phyloP scores from a whole-genome alignment of 2,888 invertebrate genomes.

The Gordius sp. region DNA sequence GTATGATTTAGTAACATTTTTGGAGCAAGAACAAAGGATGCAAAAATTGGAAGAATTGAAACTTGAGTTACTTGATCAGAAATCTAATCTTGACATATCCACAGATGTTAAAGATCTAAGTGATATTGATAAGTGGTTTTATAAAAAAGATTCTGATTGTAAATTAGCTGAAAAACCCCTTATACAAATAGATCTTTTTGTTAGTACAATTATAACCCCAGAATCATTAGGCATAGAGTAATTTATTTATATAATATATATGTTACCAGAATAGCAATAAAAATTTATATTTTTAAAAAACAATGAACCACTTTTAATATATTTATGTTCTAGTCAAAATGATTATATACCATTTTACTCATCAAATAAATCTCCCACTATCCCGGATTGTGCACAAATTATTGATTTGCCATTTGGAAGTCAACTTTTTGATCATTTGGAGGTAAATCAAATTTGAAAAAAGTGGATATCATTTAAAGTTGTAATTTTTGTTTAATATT shows the following conservation, averaged over 20 bases:
- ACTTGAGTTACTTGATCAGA: constrained; percentile 2
- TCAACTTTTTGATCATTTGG: neutral
- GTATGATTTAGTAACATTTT: constrained; percentile 4
- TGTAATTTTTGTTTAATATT: neutral
- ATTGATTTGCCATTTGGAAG: neutral
- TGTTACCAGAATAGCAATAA: too few species aligned
- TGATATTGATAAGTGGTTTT: constrained; percentile 25
- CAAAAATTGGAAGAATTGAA: neutral
- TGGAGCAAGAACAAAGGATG: neutral
- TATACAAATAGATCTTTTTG: constrained; percentile 42
- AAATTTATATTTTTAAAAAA: too few species aligned
- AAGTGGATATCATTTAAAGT: neutral
- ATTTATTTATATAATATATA: neutral
- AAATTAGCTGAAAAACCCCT: constrained; percentile 38
- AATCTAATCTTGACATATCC: constrained; percentile 3
- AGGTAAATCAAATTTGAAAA: neutral
- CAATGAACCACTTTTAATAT: too few species aligned
- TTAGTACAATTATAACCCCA: constrained; percentile 31
- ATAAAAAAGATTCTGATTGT: constrained; percentile 40
- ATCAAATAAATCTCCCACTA: neutral
- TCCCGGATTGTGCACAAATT: neutral
- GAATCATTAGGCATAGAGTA: constrained; percentile 21
- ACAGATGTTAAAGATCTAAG: constrained; percentile 12
- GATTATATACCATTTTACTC: constrained; percentile 8
- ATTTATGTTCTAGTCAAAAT: constrained; percentile 6